phyloP scores from a whole-genome alignment of 2,888 invertebrate species.

The Torymus tubicola region DNA sequence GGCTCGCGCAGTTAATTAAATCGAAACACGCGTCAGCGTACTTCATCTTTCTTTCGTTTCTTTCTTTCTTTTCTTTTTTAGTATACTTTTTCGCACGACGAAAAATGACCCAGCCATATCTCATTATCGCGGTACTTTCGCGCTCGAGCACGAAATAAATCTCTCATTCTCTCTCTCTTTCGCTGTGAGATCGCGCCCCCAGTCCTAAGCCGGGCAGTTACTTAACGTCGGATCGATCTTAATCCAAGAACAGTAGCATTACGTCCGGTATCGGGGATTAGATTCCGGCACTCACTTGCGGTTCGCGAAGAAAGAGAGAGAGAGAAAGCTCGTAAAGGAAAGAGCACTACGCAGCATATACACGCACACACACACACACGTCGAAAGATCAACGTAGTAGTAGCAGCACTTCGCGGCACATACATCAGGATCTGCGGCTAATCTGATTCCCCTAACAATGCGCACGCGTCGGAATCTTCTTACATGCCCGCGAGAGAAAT shows the following conservation, averaged over 20 bases:
- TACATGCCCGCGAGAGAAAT: conserved; percentile 64
- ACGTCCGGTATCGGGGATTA: conserved; percentile 66
- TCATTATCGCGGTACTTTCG: conserved; percentile 37
- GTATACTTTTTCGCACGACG: too few relatives aligned
- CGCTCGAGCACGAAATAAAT: conserved; percentile 38
- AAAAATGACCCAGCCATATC: conserved; percentile 12
- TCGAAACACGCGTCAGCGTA: too few relatives aligned
- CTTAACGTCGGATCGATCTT: conserved; percentile 71
- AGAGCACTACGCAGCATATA: conserved; percentile 3
- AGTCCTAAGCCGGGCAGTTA: conserved; percentile 64
- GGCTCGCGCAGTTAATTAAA: too few relatives aligned
- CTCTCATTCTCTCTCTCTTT: conserved; percentile 16
- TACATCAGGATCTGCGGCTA: conserved; percentile 75
- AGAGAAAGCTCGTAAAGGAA: not conserved
- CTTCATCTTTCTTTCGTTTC: too few relatives aligned
- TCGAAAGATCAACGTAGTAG: too few relatives aligned
- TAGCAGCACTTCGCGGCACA: conserved; percentile 63
- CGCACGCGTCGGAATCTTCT: conserved; percentile 77
- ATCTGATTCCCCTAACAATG: conserved; percentile 76
- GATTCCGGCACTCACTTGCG: conserved; percentile 62
- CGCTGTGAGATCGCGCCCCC: not conserved
- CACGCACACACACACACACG: conserved; percentile 46
- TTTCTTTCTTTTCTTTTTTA: too few relatives aligned
- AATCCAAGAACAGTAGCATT: conserved; percentile 69
- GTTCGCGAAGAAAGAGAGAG: conserved; percentile 39